A percentile compares a stretch with the other conserved stretches of the same genome.
phyloP scores from a whole-genome alignment of 2,797 vertebrate species.

The Ambastaia sidthimunki region DNA sequence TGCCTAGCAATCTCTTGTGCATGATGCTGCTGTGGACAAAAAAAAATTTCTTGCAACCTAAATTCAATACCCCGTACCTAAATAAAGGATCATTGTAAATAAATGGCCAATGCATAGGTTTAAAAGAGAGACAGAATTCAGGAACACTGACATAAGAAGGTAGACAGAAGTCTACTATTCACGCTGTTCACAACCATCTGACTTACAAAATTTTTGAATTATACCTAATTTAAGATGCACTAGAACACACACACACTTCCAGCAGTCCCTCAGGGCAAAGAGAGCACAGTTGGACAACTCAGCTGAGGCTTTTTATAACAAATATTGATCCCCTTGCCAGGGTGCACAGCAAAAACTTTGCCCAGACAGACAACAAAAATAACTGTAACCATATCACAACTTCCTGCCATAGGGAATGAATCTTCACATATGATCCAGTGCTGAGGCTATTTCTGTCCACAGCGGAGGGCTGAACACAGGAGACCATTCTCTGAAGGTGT shows the following conservation, averaged over 20 bases:
- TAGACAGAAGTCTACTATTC: too few species aligned
- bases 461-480: constrained; percentile 24
- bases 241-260: constrained; percentile 31
- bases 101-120: too few species aligned
- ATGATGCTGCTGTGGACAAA: too few species aligned
- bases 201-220: too few species aligned
- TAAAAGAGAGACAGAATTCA: too few species aligned
- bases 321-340: constrained; percentile 88
- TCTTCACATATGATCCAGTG: constrained; percentile 87
- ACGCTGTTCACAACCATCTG: too few species aligned
- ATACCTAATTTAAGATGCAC: constrained; percentile 27
- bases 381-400: constrained; percentile 95
- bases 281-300: constrained; percentile 85
- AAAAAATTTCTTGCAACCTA: too few species aligned
- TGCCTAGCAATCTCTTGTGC: too few species aligned
- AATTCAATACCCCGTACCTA: too few species aligned
- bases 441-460: constrained; percentile 78
- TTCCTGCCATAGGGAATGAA: constrained; percentile 92
- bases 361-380: constrained; percentile 98
- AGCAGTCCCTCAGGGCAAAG: constrained; percentile 77
- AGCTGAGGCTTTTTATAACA: constrained; percentile 91
- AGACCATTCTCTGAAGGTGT: constrained; percentile 21
- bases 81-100: too few species aligned
- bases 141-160: too few species aligned
- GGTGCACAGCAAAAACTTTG: constrained; percentile 92